Base-by-base conservation (phyloP, 2,113 vertebrate species). In the Cebidichthys violaceus region DNA sequence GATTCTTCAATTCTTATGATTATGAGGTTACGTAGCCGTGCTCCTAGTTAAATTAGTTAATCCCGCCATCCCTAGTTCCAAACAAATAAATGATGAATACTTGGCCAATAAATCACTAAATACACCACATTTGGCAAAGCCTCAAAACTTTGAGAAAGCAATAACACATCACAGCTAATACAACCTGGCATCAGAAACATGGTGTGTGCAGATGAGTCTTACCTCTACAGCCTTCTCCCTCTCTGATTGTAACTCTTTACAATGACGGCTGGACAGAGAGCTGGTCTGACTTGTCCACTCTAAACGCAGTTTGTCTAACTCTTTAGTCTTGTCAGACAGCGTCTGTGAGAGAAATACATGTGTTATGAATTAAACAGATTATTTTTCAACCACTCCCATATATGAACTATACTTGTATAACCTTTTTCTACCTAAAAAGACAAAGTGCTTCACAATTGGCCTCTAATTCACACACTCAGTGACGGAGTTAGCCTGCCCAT, bases 251-350 rank as follows among this genome's bases (percentile, higher is more conserved):
- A 98, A 81, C 89, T 98, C 97, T 82, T 96, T 95, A 0, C 94
- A 93, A 84, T 99, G 95, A 55, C 93, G 96, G 85, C 81, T 97
- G 66, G 94, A 95, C 73, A 98, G 65, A 11, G 92, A 76, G 77
- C 95, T 87, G 10, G 90, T 95, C 72, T 96, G 95, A 1, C 93
- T 94, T 0, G 96, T 91, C 96, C 96, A 97, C n/a, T 99, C 97
- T 0, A 81, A 96, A 39, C 95, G 95, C 67, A 98, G 82, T 35
- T 96, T 97, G 66, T 98, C 97, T 70, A 98, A 72, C 85, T 98
- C 97, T 75, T 94, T 94, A 14, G 93, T 95, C 91, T 96, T 98
- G 89, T 98, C 97, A 66, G 96, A 93, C 69, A 98, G 91, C 43
- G 89, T 95, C 97, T 98, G 33, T 11, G 0, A 50, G 9, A 18